Conservation (phyloP, 2,888 invertebrate genomes). For the Drosophila percnosoma region DNA sequence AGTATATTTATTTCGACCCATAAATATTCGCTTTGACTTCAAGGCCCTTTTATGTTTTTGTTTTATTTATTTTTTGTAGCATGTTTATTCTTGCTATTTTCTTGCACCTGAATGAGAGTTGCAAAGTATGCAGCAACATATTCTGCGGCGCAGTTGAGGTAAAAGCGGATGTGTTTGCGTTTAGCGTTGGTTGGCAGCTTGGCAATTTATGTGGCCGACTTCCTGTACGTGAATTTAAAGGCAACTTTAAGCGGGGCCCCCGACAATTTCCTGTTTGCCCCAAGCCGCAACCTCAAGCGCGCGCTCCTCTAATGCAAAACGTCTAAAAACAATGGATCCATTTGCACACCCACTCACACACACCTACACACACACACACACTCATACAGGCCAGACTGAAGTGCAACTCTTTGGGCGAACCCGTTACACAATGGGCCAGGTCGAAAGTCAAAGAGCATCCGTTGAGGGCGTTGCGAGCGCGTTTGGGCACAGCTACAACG, state of each 20-base stretch:
- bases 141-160: conserved; percentile 10
- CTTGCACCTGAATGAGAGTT: conserved; percentile 30
- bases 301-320: conserved; percentile 46
- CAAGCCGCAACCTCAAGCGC: conserved; percentile 34
- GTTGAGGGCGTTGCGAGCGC: conserved; percentile 49
- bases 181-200: conserved; percentile 70
- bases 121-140: conserved; percentile 46
- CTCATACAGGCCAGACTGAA: conserved; percentile 38
- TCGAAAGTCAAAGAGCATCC: conserved; percentile 78
- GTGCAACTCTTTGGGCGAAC: conserved; percentile 61
- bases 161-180: conserved; percentile 67
- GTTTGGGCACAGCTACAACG: conserved; percentile 47
- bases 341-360: conserved; percentile 54
- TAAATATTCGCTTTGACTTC: background rate
- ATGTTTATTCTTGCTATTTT: conserved; percentile 18
- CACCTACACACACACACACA: background rate
- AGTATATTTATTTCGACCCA: background rate
- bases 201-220: conserved; percentile 67
- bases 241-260: conserved; percentile 44
- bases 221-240: conserved; percentile 57
- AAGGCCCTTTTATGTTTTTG: background rate
- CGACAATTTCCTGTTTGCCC: conserved; percentile 65
- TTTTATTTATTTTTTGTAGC: conserved; percentile 18
- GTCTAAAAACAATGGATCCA: conserved; percentile 70
- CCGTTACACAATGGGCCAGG: conserved; percentile 51